Evolutionary conservation across 2,888 invertebrate species (phyloP), one percentile per base, ranked within the genome.

Genomic region (Protonemura montana): DNA sequence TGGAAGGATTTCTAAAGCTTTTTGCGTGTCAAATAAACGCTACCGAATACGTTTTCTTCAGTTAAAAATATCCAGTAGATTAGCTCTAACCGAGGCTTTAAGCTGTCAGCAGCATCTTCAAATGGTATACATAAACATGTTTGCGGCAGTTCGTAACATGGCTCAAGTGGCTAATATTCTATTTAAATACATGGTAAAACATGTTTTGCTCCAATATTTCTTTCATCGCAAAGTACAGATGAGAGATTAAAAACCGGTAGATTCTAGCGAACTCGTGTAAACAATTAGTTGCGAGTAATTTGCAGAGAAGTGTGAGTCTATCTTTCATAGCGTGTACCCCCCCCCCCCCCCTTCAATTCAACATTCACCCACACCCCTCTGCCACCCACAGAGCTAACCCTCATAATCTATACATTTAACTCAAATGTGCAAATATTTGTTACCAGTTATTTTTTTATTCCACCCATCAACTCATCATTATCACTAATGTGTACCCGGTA

Each of bases 151-250:
- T 59, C 59, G 59, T 10, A 59, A 59, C 59, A 59, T 21, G 21
- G 13, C 59, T 59, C 59, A 59, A 59, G 59, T 59, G 59, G 59
- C 59, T 59, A 59, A 59, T 59, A 59, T 59, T 59, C 59, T 59
- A 59, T 59, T 59, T 59, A 59, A 59, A 59, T 59, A 59, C 59
- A 59, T 59, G 59, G 59, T 59, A 59, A 59, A 59, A 59, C 59
- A 59, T 59, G 59, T 59, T 59, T 59, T 59, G 21, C 59, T 59
- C 16, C 59, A 59, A 59, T 59, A 21, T 59, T 21, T 59, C 59
- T 59, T 10, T 59, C 59, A 59, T 59, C 59, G 59, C 59, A 21
- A 59, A 59, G 16, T 59, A 59, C 3, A 59, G 59, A 59, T 59
- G 59, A 59, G 59, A 59, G 59, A 13, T 59, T 59, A 59, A 59